These are phyloP conservation scores for Caradrina kadenii DNA, from an alignment of 2,888 invertebrate genomes.

Conservation along the genomic window DNA sequence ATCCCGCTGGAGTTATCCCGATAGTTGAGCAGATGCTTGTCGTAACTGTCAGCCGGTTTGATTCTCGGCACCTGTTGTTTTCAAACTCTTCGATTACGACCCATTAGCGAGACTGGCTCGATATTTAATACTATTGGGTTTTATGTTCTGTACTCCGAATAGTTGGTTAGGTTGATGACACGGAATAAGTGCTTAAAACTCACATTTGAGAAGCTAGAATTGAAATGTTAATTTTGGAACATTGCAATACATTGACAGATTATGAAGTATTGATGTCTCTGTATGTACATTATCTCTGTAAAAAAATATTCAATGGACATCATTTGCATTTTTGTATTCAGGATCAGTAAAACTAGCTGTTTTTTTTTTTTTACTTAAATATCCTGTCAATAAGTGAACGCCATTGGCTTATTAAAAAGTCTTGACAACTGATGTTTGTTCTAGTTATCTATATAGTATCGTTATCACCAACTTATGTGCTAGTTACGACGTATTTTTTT, in stretches of 20 bases:
- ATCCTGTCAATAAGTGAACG: constrained; percentile 33
- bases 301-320: neutral
- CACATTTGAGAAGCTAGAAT: constrained; percentile 17
- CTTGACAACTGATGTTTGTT: constrained; percentile 38
- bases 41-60: constrained; percentile 86
- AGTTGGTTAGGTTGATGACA: constrained; percentile 61
- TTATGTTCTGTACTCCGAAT: constrained; percentile 62
- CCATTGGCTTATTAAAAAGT: constrained; percentile 25
- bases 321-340: neutral
- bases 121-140: constrained; percentile 81
- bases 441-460: constrained; percentile 30
- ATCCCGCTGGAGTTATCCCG: constrained; percentile 65
- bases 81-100: constrained; percentile 85
- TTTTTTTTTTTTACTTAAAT: constrained; percentile 12
- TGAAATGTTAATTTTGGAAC: constrained; percentile 2
- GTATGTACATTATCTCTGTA: no score
- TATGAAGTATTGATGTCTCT: no score
- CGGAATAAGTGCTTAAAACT: constrained; percentile 30
- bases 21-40: constrained; percentile 79
- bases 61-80: constrained; percentile 88
- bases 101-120: constrained; percentile 84
- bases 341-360: neutral
- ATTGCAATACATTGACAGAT: constrained; percentile 4
- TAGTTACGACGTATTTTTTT: constrained; percentile 44
- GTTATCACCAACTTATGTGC: constrained; percentile 31